Conservation (phyloP, 1,140 invertebrate species). For the Anoplophora glabripennis region DNA sequence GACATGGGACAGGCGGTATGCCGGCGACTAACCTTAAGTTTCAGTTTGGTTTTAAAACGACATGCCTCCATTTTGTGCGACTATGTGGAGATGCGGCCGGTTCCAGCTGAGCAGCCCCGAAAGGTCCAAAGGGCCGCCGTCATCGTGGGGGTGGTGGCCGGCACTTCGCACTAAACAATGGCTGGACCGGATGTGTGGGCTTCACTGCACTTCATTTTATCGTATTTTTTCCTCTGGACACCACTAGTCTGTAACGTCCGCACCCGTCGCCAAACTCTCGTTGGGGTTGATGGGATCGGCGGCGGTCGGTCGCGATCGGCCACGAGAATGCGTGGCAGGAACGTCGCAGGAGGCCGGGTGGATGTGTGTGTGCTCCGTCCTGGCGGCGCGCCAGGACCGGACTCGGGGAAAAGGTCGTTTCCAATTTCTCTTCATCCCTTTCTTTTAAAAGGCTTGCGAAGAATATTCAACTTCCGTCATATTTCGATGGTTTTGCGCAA, state of each 20-base stretch:
- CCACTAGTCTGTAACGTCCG: conserved; percentile 35
- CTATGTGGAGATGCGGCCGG: conserved; percentile 32
- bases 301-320: conserved; percentile 20
- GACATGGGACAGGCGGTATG: neutral
- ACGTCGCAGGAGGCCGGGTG: conserved; percentile 5
- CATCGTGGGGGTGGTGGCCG: conserved; percentile 21
- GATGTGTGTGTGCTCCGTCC: conserved; percentile 8
- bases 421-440: no score
- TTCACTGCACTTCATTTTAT: conserved; percentile 35
- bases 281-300: conserved; percentile 36
- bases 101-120: conserved; percentile 25
- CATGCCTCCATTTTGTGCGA: conserved; percentile 46
- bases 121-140: conserved; percentile 24
- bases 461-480: no score
- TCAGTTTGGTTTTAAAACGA: conserved; percentile 42
- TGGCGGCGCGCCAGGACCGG: conserved; percentile 10
- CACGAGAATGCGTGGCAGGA: conserved; percentile 25
- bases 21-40: conserved; percentile 37
- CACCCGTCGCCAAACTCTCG: conserved; percentile 30
- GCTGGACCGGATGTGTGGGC: conserved; percentile 18
- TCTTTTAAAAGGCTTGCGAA: no score
- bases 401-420: conserved; percentile 1
- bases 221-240: conserved; percentile 30
- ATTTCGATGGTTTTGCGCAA: no score
- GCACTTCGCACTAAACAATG: conserved; percentile 11